A percentile compares a stretch with the other conserved stretches of the same genome.
phyloP scores from a whole-genome alignment of 2,888 invertebrate species.

The Heliothis peltigera region DNA sequence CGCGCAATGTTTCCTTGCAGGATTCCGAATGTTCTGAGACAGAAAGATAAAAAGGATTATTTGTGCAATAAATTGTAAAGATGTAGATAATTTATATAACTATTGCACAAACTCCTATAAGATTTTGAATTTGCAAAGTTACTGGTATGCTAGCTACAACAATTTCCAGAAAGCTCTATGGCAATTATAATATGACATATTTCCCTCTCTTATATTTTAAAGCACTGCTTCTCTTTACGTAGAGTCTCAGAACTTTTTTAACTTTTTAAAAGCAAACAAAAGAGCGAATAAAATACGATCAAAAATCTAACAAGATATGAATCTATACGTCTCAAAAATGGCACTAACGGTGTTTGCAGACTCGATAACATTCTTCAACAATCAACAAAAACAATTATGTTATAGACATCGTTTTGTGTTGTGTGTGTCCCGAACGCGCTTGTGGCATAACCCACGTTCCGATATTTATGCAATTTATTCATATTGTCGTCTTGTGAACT shows the following conservation, averaged over 20 bases:
- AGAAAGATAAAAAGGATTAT: not conserved
- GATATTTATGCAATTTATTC: constrained; percentile 89
- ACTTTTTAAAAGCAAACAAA: constrained; percentile 6
- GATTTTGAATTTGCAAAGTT: too few species aligned
- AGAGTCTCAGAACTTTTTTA: not conserved
- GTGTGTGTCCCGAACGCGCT: constrained; percentile 73
- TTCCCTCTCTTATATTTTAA: too few species aligned
- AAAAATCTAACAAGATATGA: constrained; percentile 61
- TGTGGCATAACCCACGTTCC: constrained; percentile 81
- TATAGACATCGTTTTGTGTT: constrained; percentile 81
- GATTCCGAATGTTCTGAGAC: not conserved
- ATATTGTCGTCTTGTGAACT: constrained; percentile 71
- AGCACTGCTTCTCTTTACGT: too few species aligned
- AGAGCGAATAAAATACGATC: constrained; percentile 11
- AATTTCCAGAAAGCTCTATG: too few species aligned
- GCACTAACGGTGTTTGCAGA: constrained; percentile 83
- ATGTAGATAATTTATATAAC: not conserved
- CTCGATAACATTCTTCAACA: constrained; percentile 79
- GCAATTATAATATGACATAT: too few species aligned
- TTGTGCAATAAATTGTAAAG: not conserved
- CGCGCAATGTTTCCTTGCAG: not conserved
- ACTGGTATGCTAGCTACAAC: too few species aligned
- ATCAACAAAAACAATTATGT: constrained; percentile 87
- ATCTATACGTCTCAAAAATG: constrained; percentile 75
- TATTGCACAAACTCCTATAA: not conserved